Percentiles rank a stretch among this genome's conserved stretches.
phyloP scores from a whole-genome alignment of 1,140 invertebrate genomes.

The Lepidurus arcticus region DNA sequence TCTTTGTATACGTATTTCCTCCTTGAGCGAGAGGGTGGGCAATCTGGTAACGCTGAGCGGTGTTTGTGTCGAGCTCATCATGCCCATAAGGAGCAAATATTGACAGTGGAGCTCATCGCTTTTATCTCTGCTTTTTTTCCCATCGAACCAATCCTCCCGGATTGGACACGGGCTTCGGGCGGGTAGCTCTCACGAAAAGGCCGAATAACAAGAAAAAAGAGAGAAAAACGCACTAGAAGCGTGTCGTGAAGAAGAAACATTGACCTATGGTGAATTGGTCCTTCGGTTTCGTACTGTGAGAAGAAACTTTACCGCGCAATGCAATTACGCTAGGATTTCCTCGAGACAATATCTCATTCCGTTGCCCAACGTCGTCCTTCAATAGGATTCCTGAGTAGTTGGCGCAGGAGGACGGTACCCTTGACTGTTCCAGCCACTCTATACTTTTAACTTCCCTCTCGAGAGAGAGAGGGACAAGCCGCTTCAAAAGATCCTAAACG shows the following conservation, averaged over 20 bases:
- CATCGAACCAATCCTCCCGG: not conserved
- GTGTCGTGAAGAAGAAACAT: not conserved
- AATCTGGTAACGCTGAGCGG: not conserved
- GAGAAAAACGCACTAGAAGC: not conserved
- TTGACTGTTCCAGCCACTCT: no score
- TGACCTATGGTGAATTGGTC: not conserved
- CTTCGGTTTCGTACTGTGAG: no score
- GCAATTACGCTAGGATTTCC: not conserved
- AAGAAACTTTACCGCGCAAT: not conserved
- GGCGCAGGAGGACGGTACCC: no score
- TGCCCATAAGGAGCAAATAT: slow-evolving; percentile 6
- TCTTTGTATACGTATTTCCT: no score
- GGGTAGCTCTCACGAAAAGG: not conserved
- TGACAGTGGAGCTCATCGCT: not conserved
- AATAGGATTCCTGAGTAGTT: no score
- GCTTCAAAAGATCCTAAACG: no score
- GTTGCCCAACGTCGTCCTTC: no score
- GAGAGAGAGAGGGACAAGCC: no score
- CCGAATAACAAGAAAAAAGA: not conserved
- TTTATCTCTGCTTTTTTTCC: slow-evolving; percentile 5
- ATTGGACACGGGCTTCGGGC: not conserved
- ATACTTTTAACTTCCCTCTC: no score
- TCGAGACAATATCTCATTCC: not conserved
- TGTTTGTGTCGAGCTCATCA: slow-evolving; percentile 6
- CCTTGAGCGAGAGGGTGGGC: no score